Base-by-base conservation (phyloP, 1,140 invertebrate genomes). In the Atta texana region DNA sequence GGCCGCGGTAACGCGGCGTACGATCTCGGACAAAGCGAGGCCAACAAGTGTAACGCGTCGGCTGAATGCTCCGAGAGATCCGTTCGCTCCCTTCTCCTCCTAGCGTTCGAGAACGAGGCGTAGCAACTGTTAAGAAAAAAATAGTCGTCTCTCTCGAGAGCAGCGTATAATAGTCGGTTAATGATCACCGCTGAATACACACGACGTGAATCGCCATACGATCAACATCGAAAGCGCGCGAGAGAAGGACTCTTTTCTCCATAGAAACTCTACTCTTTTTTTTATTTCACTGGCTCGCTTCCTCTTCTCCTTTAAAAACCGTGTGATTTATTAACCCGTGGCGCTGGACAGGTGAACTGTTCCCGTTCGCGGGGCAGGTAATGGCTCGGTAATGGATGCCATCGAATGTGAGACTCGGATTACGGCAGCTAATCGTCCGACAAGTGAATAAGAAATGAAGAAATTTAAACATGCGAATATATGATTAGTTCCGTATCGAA, bases 151-250 rank as follows among this genome's bases (percentile, higher is more conserved):
- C 86, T 64, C 89, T 34, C 31, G 76, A 86, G 87, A 90, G 57
- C 77, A 69, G 28, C 89, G 57, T 90, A 91, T 91, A 91, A 91
- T 91, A 88, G 87, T 87, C 72, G 74, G 89, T 90, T 91, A 90
- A 91, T 90, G 90, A 91, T 91, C 87, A 81, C 28, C 87, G 64
- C 76, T 88, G 89, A 88, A 90, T 91, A 90, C 90, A 90, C 90
- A 90, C 51, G 72, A 68, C 64, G 74, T 91, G 90, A 90, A 91
- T 91, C 87, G 87, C 57, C 89, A 69, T 80, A 61, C 69, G 90
- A 90, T 91, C 88, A 85, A 57, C 78, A 57, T 72, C 77, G 61
- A 84, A 84, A 74, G 31, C 72, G 76, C 68, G 28, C 68, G 28
- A 80, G 66, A 86, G 75, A 86, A 49, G 53, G 77, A 68, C 51